Evolutionary conservation across 2,113 vertebrate species (phyloP).

Genomic region (Poeciliopsis occidentalis): DNA sequence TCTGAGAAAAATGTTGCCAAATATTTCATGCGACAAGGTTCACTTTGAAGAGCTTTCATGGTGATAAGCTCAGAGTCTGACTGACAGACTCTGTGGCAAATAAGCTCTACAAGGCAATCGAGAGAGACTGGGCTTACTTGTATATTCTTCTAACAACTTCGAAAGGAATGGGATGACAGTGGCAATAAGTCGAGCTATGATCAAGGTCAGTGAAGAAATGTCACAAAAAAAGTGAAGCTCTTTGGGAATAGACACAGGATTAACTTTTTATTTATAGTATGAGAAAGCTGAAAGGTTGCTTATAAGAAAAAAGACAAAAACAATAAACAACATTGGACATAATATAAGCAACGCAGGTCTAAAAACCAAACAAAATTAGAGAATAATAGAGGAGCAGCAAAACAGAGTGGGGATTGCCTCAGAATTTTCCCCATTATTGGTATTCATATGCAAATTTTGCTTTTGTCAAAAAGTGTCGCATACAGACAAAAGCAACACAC

Average conservation of each 20-base stretch:
- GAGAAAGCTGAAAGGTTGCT: slow-evolving; percentile 1
- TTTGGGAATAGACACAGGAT: slow-evolving; percentile 43
- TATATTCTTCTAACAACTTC: slow-evolving; percentile 50
- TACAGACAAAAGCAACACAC: not conserved
- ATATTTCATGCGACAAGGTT: slow-evolving; percentile 30
- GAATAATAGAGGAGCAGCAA: slow-evolving; percentile 17
- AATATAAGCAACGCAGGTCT: slow-evolving; percentile 16
- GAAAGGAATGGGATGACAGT: slow-evolving; percentile 50
- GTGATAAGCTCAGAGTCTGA: slow-evolving; percentile 8
- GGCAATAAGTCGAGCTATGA: slow-evolving; percentile 53
- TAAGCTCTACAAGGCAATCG: slow-evolving; percentile 26
- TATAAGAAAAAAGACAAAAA: slow-evolving; percentile 9
- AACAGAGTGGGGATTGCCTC: not conserved
- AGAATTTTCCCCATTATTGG: slow-evolving; percentile 34
- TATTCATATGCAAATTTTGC: slow-evolving; percentile 34
- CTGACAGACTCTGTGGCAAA: slow-evolving; percentile 40
- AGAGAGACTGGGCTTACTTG: slow-evolving; percentile 34
- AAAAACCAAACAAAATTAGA: slow-evolving; percentile 14
- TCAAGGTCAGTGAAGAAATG: slow-evolving; percentile 58
- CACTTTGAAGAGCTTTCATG: slow-evolving; percentile 32
- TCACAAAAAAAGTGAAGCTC: slow-evolving; percentile 24
- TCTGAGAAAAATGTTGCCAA: slow-evolving; percentile 27
- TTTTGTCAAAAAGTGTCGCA: slow-evolving; percentile 32
- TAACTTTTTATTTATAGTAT: slow-evolving; percentile 40
- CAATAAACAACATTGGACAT: not conserved